A percentile compares a stretch with the other conserved stretches of the same genome.
Evolutionary conservation across 2,888 invertebrate genomes (phyloP).

Genomic region (Plebejus argus): DNA sequence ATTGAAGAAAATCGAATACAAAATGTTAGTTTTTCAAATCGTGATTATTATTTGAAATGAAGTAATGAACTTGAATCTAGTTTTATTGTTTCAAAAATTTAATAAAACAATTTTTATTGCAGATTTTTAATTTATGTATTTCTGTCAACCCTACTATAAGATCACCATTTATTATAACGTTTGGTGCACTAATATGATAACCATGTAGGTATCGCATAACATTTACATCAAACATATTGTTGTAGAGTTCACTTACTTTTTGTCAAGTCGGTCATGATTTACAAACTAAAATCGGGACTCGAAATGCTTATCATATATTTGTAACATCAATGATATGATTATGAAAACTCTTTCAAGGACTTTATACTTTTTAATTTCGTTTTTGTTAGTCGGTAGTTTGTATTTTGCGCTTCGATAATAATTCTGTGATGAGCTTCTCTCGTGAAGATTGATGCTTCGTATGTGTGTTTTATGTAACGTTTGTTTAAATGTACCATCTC

Average conservation of each 20-base stretch:
- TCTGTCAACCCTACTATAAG: constrained; percentile 44
- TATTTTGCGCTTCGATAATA: not conserved
- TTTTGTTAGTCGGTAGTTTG: not conserved
- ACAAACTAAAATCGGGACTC: constrained; percentile 57
- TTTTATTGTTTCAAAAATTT: too few species aligned
- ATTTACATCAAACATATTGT: constrained; percentile 47
- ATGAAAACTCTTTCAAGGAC: constrained; percentile 6
- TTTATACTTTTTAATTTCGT: constrained; percentile 19
- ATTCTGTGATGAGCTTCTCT: not conserved
- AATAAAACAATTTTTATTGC: too few species aligned
- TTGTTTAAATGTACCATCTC: not conserved
- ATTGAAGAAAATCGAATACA: too few species aligned
- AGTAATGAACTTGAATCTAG: too few species aligned
- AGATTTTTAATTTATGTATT: too few species aligned
- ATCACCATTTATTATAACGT: constrained; percentile 46
- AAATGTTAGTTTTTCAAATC: too few species aligned
- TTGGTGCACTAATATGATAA: constrained; percentile 47
- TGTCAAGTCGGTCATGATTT: constrained; percentile 64
- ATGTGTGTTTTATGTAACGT: not conserved
- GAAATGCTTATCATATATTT: constrained; percentile 66
- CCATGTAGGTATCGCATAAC: constrained; percentile 48
- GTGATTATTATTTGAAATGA: too few species aligned
- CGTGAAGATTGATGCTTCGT: not conserved
- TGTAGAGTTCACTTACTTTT: constrained; percentile 54
- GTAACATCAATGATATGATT: constrained; percentile 51